phyloP scores from a whole-genome alignment of 2,797 vertebrate genomes.

The Channa striata region DNA sequence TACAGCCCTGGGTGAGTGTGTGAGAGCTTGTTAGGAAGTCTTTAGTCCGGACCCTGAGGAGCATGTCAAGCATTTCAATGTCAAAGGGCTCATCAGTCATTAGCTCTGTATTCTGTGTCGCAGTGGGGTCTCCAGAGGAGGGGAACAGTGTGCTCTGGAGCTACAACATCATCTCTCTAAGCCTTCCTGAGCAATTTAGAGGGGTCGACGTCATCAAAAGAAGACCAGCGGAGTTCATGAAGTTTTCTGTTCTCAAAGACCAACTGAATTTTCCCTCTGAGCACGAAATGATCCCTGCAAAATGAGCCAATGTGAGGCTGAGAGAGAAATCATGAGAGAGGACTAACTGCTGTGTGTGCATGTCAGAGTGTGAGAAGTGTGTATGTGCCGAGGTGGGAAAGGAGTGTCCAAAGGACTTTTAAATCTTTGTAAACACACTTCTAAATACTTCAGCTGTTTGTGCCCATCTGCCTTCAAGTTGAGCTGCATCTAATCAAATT shows the following conservation, averaged over 20 bases:
- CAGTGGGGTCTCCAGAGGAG: conserved; percentile 56
- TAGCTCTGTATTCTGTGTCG: conserved; percentile 67
- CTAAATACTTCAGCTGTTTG: conserved; percentile 53
- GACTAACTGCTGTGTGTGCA: conserved; percentile 10
- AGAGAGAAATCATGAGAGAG: conserved; percentile 32
- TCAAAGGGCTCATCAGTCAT: conserved; percentile 83
- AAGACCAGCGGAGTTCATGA: conserved; percentile 36
- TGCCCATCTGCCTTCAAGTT: conserved; percentile 36
- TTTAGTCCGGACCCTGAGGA: conserved; percentile 81
- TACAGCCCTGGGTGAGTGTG: conserved; percentile 75
- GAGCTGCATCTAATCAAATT: conserved; percentile 35
- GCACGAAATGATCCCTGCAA: conserved; percentile 40
- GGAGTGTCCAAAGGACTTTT: conserved; percentile 36
- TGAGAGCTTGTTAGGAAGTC: conserved; percentile 82
- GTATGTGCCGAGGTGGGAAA: conserved; percentile 20
- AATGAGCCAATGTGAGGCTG: conserved; percentile 6
- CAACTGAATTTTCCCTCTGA: conserved; percentile 39
- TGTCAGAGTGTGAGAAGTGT: conserved; percentile 12
- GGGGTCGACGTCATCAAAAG: conserved; percentile 43
- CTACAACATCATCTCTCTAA: conserved; percentile 58
- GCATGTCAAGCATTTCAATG: conserved; percentile 81
- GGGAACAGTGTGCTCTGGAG: conserved; percentile 42
- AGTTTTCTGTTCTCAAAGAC: conserved; percentile 40
- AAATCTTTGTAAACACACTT: conserved; percentile 58
- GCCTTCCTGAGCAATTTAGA: conserved; percentile 45